These are phyloP conservation scores for Campopleginae sp. DNA, from an alignment of 2,888 invertebrate genomes.

Conservation along the genomic window DNA sequence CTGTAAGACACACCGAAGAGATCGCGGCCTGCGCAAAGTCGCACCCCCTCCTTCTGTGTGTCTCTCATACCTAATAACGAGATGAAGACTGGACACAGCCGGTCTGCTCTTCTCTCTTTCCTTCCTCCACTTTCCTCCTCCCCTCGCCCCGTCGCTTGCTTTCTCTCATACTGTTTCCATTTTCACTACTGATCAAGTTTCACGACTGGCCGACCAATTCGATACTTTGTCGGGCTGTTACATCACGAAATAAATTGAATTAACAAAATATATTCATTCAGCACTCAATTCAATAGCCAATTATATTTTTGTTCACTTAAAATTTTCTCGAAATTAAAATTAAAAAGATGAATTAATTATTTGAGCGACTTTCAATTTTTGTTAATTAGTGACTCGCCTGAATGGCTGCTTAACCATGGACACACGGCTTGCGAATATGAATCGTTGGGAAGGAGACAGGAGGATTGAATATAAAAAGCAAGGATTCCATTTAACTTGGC, in stretches of 20 bases:
- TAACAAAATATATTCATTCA: not conserved
- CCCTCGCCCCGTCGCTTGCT: constrained; percentile 13
- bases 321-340: no score
- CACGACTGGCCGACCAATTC: constrained; percentile 47
- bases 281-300: no score
- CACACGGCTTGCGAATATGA: no score
- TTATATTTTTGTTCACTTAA: no score
- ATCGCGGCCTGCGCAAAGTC: constrained; percentile 53
- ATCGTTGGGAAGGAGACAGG: no score
- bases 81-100: constrained; percentile 66
- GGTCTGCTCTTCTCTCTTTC: constrained; percentile 19
- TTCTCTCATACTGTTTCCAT: constrained; percentile 21
- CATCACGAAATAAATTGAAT: not conserved
- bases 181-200: constrained; percentile 45
- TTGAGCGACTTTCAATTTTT: no score
- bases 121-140: constrained; percentile 8
- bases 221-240: constrained; percentile 45
- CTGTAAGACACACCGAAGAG: constrained; percentile 61
- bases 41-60: constrained; percentile 52
- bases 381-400: no score
- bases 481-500: not conserved
- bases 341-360: no score
- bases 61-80: constrained; percentile 67
- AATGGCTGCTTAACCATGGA: no score
- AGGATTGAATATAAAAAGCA: no score